A percentile compares a stretch with the other conserved stretches of the same genome.
These are phyloP conservation scores for Apteryx owenii DNA, from an alignment of 2,113 vertebrate genomes.

Conservation along the genomic window DNA sequence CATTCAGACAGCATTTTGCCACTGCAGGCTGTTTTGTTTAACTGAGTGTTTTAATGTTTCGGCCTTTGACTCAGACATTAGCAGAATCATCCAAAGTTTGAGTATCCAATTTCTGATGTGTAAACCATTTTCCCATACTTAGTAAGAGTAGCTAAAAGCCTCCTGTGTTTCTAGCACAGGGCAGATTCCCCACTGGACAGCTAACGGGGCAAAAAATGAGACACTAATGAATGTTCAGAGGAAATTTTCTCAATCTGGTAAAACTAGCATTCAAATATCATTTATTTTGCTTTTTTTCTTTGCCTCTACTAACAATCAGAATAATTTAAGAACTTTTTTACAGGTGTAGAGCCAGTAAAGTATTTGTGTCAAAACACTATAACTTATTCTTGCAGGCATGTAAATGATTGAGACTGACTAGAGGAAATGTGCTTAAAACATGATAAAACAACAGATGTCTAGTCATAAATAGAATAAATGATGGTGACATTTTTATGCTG, in stretches of 20 bases:
- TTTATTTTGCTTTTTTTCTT: not conserved
- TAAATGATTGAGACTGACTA: not conserved
- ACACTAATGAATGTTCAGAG: not conserved
- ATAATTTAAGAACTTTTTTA: not conserved
- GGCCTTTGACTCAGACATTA: not conserved
- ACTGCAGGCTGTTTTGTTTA: not conserved
- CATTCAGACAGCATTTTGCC: not conserved
- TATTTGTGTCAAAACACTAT: not conserved
- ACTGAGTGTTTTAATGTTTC: not conserved
- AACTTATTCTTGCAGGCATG: not conserved
- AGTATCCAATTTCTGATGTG: not conserved
- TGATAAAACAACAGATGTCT: not conserved
- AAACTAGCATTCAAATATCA: not conserved
- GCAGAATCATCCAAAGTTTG: not conserved
- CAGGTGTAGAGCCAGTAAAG: not conserved
- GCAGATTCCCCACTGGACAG: not conserved
- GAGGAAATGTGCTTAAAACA: slow-evolving; percentile 1
- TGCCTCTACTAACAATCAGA: not conserved
- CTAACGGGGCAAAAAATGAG: not conserved
- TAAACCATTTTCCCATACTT: not conserved
- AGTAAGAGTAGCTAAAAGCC: not conserved
- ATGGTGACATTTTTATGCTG: not conserved
- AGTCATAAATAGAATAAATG: not conserved
- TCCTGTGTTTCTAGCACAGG: not conserved
- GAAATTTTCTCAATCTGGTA: not conserved